Base-by-base conservation (phyloP, 2,888 invertebrate species). In the Xestia rhomboidea region DNA sequence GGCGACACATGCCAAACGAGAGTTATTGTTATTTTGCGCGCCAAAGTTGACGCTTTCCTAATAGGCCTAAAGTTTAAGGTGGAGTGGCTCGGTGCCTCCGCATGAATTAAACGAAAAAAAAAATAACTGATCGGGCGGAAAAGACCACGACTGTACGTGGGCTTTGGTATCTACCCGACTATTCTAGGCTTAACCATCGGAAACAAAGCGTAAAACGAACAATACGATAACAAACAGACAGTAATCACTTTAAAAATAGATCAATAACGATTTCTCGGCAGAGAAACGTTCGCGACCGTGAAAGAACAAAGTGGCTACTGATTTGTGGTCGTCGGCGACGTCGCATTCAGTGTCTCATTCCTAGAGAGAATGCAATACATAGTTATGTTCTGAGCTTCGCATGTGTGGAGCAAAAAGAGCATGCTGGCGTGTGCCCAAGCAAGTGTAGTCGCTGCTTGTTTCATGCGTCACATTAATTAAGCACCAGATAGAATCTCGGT, bases 381-480 rank as follows among this genome's bases (percentile, higher is more conserved):
- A 90, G 89, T 83, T 88, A 81, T 81, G 83, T 86, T 79, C 85
- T 74, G 78, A 86, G 76, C 76, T 90, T 88, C 90, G 89, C 89
- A 89, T 86, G 90, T 89, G 89, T 89, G 88, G 94, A 95, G 90
- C 94, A 96, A 96, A 95, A 95, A 94, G 93, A 92, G 88, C 88
- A 91, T 85, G 87, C 93, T 96, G 96, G 96, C 96, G 92, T 88
- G 85, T 90, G 91, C 95, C 96, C 96, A 96, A 95, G 93, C 92
- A 91, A 93, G 93, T 94, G 94, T 93, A 94, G 91, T 91, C 89
- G 91, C 92, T 92, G 93, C 93, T 94, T 93, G 94, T 95, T 94
- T 93, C 92, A 92, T 93, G 93, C 93, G 93, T 95, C 95, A 93
- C 95, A 95, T 96, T 95, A 95, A 95, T 95, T 95, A 95, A 93